Evolutionary conservation across 2,888 invertebrate species (phyloP).

Genomic region (Romanomermis culicivorax): DNA sequence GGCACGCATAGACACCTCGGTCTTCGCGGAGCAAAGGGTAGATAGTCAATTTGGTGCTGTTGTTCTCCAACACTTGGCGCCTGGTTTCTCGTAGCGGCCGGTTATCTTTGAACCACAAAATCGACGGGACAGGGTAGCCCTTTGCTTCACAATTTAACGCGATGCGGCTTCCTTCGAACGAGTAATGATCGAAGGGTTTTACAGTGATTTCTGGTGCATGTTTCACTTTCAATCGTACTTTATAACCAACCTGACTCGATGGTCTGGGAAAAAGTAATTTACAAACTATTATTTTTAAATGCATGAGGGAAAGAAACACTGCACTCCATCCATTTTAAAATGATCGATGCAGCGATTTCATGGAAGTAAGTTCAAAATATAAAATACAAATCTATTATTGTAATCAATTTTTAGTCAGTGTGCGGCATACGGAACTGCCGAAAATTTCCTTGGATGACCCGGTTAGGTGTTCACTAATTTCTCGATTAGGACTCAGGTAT

Average conservation of each 20-base stretch:
- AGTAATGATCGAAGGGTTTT: conserved; percentile 16
- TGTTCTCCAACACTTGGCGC: conserved; percentile 16
- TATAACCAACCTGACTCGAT: not conserved
- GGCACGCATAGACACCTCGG: conserved; percentile 27
- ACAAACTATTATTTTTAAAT: too few relatives aligned
- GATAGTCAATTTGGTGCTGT: conserved; percentile 17
- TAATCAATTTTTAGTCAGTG: too few relatives aligned
- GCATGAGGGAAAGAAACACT: too few relatives aligned
- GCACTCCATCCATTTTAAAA: too few relatives aligned
- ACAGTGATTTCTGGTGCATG: conserved; percentile 18
- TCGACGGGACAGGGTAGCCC: conserved; percentile 18
- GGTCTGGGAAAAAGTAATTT: too few relatives aligned
- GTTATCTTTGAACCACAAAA: conserved; percentile 16
- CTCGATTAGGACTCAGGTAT: too few relatives aligned
- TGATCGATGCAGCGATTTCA: too few relatives aligned
- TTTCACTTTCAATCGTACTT: not conserved
- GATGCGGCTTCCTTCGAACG: conserved; percentile 19
- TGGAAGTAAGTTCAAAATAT: too few relatives aligned
- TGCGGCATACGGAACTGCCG: too few relatives aligned
- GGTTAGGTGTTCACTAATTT: too few relatives aligned
- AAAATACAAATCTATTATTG: too few relatives aligned
- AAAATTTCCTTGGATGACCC: too few relatives aligned
- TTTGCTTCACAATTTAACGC: conserved; percentile 20
- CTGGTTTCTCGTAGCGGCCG: conserved; percentile 15
- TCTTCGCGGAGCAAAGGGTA: conserved; percentile 24